A percentile compares a stretch with the other conserved stretches of the same genome.
These are phyloP conservation scores for Zoanthus sansibaricus DNA, from an alignment of 92 coral and sea anemone genomes.

Conservation along the genomic window DNA sequence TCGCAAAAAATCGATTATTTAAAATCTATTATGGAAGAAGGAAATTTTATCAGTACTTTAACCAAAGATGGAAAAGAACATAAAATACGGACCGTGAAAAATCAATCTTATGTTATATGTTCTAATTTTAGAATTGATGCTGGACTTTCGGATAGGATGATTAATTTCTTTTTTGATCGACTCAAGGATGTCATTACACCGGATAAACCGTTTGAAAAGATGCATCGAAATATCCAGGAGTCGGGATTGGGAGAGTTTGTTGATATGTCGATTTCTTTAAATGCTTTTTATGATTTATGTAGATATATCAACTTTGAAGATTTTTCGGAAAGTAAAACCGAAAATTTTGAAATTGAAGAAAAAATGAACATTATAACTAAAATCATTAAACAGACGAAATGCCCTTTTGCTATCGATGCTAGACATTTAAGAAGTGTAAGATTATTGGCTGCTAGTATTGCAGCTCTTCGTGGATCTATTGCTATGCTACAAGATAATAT, in stretches of 20 bases:
- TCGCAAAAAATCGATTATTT: conserved; percentile 2
- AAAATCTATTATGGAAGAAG: conserved; percentile 7
- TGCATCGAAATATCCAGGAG: background rate
- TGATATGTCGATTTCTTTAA: background rate
- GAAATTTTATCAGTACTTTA: background rate
- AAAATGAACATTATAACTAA: background rate
- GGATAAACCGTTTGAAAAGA: background rate
- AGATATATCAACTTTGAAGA: background rate
- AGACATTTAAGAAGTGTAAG: background rate
- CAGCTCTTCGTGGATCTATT: background rate
- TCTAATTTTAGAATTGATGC: background rate
- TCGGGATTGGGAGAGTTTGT: background rate
- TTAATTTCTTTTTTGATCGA: background rate
- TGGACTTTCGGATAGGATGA: background rate
- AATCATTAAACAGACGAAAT: background rate
- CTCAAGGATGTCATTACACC: background rate
- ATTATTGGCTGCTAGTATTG: background rate
- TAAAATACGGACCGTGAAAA: background rate
- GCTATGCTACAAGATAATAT: background rate
- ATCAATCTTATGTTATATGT: background rate
- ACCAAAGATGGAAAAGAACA: background rate
- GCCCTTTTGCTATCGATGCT: background rate
- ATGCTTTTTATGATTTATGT: background rate
- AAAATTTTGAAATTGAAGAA: background rate
- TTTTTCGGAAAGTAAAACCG: background rate